Conservation (phyloP, 2,797 vertebrate genomes). For the Oryzias dopingdopingensis region DNA sequence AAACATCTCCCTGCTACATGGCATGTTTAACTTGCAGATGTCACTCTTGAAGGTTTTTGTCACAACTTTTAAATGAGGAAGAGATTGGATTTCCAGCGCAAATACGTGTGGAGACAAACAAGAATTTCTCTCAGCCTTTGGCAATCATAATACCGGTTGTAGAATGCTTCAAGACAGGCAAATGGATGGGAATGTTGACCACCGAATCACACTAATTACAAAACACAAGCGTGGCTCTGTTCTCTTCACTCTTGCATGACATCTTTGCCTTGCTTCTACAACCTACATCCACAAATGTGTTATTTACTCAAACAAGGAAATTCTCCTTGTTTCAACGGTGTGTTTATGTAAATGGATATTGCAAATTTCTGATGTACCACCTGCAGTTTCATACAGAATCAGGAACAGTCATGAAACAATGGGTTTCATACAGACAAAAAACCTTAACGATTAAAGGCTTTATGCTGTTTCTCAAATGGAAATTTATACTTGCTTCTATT, state of each 20-base stretch:
- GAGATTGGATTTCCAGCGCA: too few relatives aligned
- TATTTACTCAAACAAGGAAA: slow-evolving; percentile 24
- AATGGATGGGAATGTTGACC: slow-evolving; percentile 44
- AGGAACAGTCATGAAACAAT: neutral
- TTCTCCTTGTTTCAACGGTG: slow-evolving; percentile 23
- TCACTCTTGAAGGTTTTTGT: slow-evolving; percentile 16
- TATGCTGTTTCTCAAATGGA: too few relatives aligned
- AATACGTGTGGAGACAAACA: slow-evolving; percentile 5
- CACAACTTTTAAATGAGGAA: neutral
- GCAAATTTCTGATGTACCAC: slow-evolving; percentile 8
- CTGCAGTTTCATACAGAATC: slow-evolving; percentile 6
- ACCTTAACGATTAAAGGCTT: too few relatives aligned
- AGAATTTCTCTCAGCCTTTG: slow-evolving; percentile 35
- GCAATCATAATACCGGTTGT: slow-evolving; percentile 37
- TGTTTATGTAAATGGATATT: slow-evolving; percentile 2
- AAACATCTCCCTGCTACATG: slow-evolving; percentile 10
- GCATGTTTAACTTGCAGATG: slow-evolving; percentile 4
- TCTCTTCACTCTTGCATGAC: slow-evolving; percentile 15
- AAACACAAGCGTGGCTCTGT: slow-evolving; percentile 65
- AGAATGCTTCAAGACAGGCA: slow-evolving; percentile 47
- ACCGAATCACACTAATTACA: slow-evolving; percentile 60
- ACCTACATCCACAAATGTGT: slow-evolving; percentile 29
- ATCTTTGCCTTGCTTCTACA: slow-evolving; percentile 40
- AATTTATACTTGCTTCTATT: too few relatives aligned
- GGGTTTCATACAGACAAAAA: slow-evolving; percentile 1